Evolutionary conservation across 2,113 vertebrate species (phyloP).

Genomic region (Tenrec ecaudatus): DNA sequence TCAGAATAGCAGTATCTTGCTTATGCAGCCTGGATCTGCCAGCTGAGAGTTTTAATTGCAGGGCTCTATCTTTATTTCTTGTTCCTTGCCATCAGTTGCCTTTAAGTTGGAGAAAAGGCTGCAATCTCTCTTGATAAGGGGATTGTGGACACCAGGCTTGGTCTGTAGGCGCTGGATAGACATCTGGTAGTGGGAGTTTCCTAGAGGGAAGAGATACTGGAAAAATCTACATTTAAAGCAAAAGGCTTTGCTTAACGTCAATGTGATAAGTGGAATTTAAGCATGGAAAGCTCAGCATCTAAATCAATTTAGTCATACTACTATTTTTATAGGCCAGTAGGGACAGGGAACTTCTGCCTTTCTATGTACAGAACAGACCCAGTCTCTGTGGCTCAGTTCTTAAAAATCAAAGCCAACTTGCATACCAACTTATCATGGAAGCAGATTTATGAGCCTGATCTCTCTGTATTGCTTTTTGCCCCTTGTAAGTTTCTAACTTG

Average conservation of each 20-base stretch:
- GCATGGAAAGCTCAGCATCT: constrained; percentile 76
- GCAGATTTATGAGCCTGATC: constrained; percentile 40
- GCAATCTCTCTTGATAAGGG: constrained; percentile 85
- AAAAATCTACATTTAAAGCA: constrained; percentile 81
- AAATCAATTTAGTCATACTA: constrained; percentile 82
- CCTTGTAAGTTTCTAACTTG: constrained; percentile 57
- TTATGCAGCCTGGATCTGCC: constrained; percentile 72
- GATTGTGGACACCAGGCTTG: constrained; percentile 76
- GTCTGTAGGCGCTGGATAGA: constrained; percentile 77
- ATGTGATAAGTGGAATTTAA: constrained; percentile 78
- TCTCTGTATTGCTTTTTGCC: constrained; percentile 67
- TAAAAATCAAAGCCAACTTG: constrained; percentile 84
- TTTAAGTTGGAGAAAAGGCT: constrained; percentile 79
- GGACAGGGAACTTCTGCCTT: constrained; percentile 82
- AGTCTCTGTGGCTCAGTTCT: constrained; percentile 80
- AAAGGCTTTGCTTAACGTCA: constrained; percentile 77
- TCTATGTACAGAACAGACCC: constrained; percentile 77
- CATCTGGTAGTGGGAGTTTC: constrained; percentile 78
- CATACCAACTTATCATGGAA: constrained; percentile 78
- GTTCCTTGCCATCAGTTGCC: constrained; percentile 84
- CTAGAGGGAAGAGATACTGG: constrained; percentile 83
- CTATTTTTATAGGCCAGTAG: constrained; percentile 82
- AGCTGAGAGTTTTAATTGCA: constrained; percentile 74
- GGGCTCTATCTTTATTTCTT: constrained; percentile 83
- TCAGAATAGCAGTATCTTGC: constrained; percentile 66